Base-by-base conservation (phyloP, 2,113 vertebrate genomes). In the Sitta europaea region DNA sequence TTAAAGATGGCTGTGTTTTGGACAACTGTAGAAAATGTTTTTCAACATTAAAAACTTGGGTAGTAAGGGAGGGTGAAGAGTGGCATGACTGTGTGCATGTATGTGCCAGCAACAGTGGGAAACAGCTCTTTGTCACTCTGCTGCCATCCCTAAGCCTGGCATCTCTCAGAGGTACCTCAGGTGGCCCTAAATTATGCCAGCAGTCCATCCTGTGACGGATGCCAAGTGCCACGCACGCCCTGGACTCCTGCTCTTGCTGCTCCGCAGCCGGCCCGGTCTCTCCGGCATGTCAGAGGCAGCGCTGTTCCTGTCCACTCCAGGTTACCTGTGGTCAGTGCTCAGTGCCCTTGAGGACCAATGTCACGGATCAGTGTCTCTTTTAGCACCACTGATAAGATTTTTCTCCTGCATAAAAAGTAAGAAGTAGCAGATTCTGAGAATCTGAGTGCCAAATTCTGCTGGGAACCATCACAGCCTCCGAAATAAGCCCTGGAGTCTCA, bases 391-490 rank as follows among this genome's bases (percentile, higher is more conserved):
- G 0, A 12, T 24, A 35, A 36, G 40, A 59, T 40, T 51, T 72
- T 86, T 18, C 5, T 68, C 11, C 40, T 40, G 67, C 42, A 53
- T 17, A 28, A 76, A 65, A 9, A 20, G 17, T 31, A 76, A 55
- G 50, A 93, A 88, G 10, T 5, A 36, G 10, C 38, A 74, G 33
- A 13, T 62, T 36, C 59, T 25, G 65, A 58, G 43, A 2, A 1
- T 42, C 48, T 29, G 61, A 36, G 17, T 67, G 53, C 11, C 78
- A 63, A 0, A 29, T 75, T 71, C 61, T 93, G 38, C 59, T 75
- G 33, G 65, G 75, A 83, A 8, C 28, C 3, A 1, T 59, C 45
- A 12, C 36, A 68, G 50, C 43, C 43, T n/a, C 63, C 0, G 0
- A 23, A 83, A 63, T 2, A 33, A 63, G 27, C 18, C 77, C 50